Base-by-base conservation (phyloP, 2,888 invertebrate genomes). In the Rhamnusium bicolor region DNA sequence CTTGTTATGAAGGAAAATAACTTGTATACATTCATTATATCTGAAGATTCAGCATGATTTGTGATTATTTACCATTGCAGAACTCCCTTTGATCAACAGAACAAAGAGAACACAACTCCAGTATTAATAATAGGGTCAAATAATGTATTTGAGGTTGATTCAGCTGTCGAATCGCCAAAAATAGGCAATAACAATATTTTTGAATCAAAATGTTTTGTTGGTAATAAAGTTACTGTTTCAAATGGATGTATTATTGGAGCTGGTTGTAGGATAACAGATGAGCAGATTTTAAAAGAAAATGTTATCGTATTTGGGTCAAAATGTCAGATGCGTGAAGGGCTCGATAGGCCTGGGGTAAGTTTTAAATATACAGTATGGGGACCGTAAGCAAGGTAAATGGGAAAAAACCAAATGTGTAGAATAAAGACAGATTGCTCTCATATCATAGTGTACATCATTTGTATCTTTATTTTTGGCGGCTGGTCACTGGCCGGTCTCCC, bases 141-240 rank as follows among this genome's bases (percentile, higher is more conserved):
- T 85, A 98, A 98, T 90, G 96, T 98, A 0, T 98, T 98, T 89
- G 98, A 98, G 91, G 97, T 98, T 10, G 97, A 96, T 49, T 95
- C 95, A 84, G 91, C 91, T 72, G 92, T 97, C 47, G 95, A 96
- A 86, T 94, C 98, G 0, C 89, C 92, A 0, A 93, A 92, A 85
- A 94, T 99, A 80, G 99, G 99, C 4, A 97, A 98, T 85, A 95
- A 96, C 85, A 99, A 99, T 90, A 94, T 98, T 1, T 93, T 99
- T 84, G 99, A 99, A 89, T 93, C 96, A 69, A 95, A 96, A 89
- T 94, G 96, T 89, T 93, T 90, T 88, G 94, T 98, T 67, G 96
- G 97, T 1, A 92, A 93, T 32, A 92, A 94, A 84, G 94, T 98
- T 0, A 93, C 92, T 82, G 90, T 99, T 77, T 94, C 95, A 8